A percentile compares a stretch with the other conserved stretches of the same genome.
phyloP scores from a whole-genome alignment of 2,113 vertebrate species.

The Sclerurus mexicanus region DNA sequence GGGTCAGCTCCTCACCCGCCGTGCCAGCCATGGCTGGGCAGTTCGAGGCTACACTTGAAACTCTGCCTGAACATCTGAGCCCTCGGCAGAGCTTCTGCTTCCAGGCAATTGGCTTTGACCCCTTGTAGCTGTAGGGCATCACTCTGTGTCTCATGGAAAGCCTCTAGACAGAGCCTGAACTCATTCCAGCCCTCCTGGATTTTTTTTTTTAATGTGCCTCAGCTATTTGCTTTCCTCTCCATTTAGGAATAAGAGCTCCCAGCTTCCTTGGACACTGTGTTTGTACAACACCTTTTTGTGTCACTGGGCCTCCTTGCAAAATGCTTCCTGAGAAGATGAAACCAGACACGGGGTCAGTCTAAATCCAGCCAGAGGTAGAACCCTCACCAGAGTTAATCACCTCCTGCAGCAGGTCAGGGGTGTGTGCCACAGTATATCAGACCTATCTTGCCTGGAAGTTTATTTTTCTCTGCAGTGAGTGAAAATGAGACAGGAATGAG shows the following conservation, averaged over 20 bases:
- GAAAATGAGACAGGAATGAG: background rate
- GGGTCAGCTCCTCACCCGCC: background rate
- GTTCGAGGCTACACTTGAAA: background rate
- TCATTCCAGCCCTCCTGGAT: background rate
- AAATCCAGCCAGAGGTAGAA: background rate
- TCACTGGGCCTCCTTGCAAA: background rate
- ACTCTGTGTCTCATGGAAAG: background rate
- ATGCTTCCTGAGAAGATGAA: background rate
- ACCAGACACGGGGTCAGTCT: background rate
- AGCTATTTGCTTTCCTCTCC: background rate
- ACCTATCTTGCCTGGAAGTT: background rate
- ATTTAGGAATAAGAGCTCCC: background rate
- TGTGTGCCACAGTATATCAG: background rate
- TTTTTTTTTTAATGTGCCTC: background rate
- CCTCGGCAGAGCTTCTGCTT: background rate
- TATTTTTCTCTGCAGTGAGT: background rate
- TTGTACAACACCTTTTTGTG: background rate
- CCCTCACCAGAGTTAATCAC: background rate
- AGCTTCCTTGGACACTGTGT: background rate
- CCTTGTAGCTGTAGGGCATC: background rate
- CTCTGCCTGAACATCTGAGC: background rate
- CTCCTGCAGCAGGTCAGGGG: background rate
- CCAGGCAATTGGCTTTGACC: constrained; percentile 10
- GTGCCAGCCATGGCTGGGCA: background rate
- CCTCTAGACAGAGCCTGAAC: background rate